Conservation (phyloP, 2,888 invertebrate genomes). For the Drosophila emarginata region DNA sequence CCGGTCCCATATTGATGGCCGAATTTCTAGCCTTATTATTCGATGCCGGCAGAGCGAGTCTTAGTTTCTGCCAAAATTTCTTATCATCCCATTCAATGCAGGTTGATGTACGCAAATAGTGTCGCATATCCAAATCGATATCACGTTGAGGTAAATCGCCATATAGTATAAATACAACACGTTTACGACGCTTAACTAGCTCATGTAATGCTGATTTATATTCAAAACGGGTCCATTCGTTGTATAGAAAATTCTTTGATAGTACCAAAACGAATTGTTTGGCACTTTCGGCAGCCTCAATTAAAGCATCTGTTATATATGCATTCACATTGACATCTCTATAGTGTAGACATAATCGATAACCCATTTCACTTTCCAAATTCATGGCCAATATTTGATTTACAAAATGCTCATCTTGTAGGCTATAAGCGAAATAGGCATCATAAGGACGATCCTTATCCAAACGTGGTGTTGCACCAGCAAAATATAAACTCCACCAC, state of each 20-base stretch:
- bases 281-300: constrained; percentile 95
- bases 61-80: constrained; percentile 97
- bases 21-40: not conserved
- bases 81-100: constrained; percentile 97
- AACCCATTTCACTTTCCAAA: constrained; percentile 92
- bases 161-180: constrained; percentile 94
- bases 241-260: constrained; percentile 95
- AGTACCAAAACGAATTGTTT: constrained; percentile 94
- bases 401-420: constrained; percentile 95
- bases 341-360: constrained; percentile 94
- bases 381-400: constrained; percentile 94
- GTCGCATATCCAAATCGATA: constrained; percentile 94
- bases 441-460: constrained; percentile 93
- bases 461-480: constrained; percentile 89
- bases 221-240: constrained; percentile 97
- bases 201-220: constrained; percentile 96
- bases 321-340: constrained; percentile 94
- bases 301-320: constrained; percentile 95
- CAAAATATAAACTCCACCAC: constrained; percentile 94
- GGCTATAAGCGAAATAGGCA: constrained; percentile 97
- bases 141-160: constrained; percentile 95
- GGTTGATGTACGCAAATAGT: constrained; percentile 94
- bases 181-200: constrained; percentile 92
- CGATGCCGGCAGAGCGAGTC: constrained; percentile 89
- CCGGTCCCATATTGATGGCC: constrained; percentile 47